A percentile compares a stretch with the other conserved stretches of the same genome.
These are phyloP conservation scores for Dasysyrphus albostriatus DNA, from an alignment of 2,888 invertebrate genomes.

Conservation along the genomic window DNA sequence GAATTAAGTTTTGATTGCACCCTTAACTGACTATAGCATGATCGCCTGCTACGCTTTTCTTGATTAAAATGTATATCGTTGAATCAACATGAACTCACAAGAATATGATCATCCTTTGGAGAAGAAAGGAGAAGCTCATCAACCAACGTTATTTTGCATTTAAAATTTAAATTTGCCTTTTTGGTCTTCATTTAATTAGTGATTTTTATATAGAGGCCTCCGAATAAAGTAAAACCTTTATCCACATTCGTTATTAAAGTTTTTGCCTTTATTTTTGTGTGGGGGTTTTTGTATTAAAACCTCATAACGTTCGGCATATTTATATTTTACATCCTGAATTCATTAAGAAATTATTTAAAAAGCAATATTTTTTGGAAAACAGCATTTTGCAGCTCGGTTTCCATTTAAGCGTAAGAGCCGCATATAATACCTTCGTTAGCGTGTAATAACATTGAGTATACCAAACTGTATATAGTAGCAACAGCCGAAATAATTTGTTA, in stretches of 20 bases:
- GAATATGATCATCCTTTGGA: background rate
- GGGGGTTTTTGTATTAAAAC: conserved; percentile 5
- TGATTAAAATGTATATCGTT: no score
- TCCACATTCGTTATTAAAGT: background rate
- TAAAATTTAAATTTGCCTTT: background rate
- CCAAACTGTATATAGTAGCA: background rate
- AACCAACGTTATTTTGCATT: background rate
- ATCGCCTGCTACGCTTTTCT: no score
- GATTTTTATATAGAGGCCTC: background rate
- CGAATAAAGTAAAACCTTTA: background rate
- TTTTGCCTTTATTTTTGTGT: background rate
- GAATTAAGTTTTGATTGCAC: no score
- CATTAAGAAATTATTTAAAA: conserved; percentile 29
- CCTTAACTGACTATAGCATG: no score
- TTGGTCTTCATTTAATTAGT: background rate
- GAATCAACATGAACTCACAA: background rate
- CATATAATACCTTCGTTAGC: background rate
- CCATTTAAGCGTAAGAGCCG: conserved; percentile 14
- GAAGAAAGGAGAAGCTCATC: background rate
- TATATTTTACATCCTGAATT: conserved; percentile 23
- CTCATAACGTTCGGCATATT: conserved; percentile 6
- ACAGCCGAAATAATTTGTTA: conserved; percentile 17
- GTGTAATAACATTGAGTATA: background rate
- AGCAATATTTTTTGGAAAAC: conserved; percentile 20
- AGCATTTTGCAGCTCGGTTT: conserved; percentile 12